Evolutionary conservation across 2,797 vertebrate species (phyloP).

Genomic region (Antrozous pallidus): DNA sequence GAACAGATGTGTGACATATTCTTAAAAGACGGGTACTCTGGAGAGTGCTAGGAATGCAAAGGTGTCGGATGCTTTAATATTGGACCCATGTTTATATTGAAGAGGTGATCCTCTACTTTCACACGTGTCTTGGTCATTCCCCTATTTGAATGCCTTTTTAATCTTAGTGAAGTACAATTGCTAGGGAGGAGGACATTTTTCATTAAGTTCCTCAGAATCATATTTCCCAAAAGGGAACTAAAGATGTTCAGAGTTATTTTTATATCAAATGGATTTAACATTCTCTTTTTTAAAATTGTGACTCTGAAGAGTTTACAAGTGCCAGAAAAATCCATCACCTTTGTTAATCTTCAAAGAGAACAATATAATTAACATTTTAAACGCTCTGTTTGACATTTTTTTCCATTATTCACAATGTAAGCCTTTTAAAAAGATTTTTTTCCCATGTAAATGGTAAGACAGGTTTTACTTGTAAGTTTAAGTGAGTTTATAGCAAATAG

Average conservation of each 20-base stretch:
- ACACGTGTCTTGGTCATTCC: background rate
- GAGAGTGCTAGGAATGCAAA: background rate
- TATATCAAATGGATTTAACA: constrained; percentile 10
- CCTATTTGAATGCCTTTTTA: constrained; percentile 19
- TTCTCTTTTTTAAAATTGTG: background rate
- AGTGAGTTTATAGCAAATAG: constrained; percentile 31
- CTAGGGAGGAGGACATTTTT: background rate
- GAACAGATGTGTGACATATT: background rate
- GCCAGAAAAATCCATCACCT: constrained; percentile 57
- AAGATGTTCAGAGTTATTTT: constrained; percentile 41
- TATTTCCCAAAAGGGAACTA: constrained; percentile 33
- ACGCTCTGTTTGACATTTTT: constrained; percentile 5
- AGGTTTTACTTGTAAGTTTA: constrained; percentile 46
- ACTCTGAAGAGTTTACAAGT: constrained; percentile 60
- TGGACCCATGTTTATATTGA: background rate
- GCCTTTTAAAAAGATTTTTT: constrained; percentile 49
- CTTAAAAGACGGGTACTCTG: background rate
- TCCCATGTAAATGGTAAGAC: constrained; percentile 12
- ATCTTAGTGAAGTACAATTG: constrained; percentile 32
- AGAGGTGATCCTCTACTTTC: background rate
- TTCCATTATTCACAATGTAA: constrained; percentile 15
- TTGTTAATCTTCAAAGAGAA: constrained; percentile 66
- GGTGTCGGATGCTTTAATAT: background rate
- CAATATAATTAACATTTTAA: constrained; percentile 53
- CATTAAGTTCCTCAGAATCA: constrained; percentile 24